phyloP scores from a whole-genome alignment of 2,888 invertebrate species.

The Hydrotaea diabolus region DNA sequence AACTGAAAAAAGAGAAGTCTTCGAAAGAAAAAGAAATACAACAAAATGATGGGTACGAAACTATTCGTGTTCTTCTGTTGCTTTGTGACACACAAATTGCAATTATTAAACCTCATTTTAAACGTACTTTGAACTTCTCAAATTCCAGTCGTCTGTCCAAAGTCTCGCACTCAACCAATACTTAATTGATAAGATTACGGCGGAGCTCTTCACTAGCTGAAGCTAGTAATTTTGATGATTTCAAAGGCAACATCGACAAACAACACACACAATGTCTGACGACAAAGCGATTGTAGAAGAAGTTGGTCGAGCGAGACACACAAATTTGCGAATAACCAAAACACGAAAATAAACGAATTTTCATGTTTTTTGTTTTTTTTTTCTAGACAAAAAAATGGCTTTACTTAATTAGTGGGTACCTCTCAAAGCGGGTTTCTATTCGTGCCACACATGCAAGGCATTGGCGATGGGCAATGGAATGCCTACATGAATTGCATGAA shows the following conservation, averaged over 20 bases:
- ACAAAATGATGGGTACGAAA: too few relatives aligned
- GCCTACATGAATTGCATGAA: background rate
- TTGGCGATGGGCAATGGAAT: constrained; percentile 7
- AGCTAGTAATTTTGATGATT: background rate
- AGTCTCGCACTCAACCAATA: background rate
- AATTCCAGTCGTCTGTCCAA: background rate
- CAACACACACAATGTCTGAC: background rate
- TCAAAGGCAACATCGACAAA: background rate
- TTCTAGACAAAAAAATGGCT: background rate
- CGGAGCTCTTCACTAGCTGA: background rate
- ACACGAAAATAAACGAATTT: background rate
- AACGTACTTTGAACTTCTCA: constrained; percentile 10
- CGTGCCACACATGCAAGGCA: background rate
- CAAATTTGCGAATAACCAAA: background rate
- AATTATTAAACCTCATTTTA: constrained; percentile 15
- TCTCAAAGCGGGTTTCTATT: background rate
- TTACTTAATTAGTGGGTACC: background rate
- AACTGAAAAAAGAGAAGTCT: too few relatives aligned
- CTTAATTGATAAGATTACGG: constrained; percentile 7
- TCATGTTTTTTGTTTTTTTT: background rate
- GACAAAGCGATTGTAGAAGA: background rate
- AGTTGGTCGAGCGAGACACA: background rate
- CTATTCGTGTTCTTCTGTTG: too few relatives aligned
- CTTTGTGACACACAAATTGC: background rate
- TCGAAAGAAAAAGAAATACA: too few relatives aligned